Evolutionary conservation across 1,140 invertebrate genomes (phyloP).

Genomic region (Drosophila kepulauana): DNA sequence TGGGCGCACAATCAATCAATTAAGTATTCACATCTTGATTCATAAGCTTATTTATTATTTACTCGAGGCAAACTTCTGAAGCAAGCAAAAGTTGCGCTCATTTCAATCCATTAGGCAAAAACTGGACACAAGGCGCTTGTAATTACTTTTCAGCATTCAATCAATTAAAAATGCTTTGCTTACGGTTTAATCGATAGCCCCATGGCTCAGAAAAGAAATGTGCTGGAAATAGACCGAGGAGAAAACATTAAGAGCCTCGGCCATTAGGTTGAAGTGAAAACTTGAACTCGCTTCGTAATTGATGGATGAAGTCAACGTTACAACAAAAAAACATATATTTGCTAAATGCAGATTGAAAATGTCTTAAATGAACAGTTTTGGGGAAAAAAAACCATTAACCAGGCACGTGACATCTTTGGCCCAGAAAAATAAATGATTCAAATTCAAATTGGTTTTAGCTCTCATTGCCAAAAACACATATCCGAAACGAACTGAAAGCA

Average conservation of each 20-base stretch:
- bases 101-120: constrained; percentile 28
- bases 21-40: constrained; percentile 23
- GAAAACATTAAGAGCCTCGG: constrained; percentile 9
- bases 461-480: constrained; percentile 18
- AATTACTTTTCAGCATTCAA: constrained; percentile 70
- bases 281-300: constrained; percentile 58
- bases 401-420: constrained; percentile 8
- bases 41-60: constrained; percentile 15
- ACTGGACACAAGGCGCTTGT: constrained; percentile 41
- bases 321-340: not conserved
- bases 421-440: constrained; percentile 5
- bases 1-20: constrained; percentile 8
- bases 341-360: not conserved
- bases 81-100: constrained; percentile 8
- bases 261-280: constrained; percentile 68
- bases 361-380: not conserved
- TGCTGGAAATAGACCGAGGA: too few relatives aligned
- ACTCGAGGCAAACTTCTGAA: too few relatives aligned
- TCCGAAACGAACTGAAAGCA: constrained; percentile 6
- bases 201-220: constrained; percentile 5
- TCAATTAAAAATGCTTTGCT: constrained; percentile 71
- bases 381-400: not conserved
- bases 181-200: constrained; percentile 64
- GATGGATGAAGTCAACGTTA: constrained; percentile 59
- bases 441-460: constrained; percentile 7